Evolutionary conservation across 2,113 vertebrate genomes (phyloP).

Genomic region (Cercocebus atys): DNA sequence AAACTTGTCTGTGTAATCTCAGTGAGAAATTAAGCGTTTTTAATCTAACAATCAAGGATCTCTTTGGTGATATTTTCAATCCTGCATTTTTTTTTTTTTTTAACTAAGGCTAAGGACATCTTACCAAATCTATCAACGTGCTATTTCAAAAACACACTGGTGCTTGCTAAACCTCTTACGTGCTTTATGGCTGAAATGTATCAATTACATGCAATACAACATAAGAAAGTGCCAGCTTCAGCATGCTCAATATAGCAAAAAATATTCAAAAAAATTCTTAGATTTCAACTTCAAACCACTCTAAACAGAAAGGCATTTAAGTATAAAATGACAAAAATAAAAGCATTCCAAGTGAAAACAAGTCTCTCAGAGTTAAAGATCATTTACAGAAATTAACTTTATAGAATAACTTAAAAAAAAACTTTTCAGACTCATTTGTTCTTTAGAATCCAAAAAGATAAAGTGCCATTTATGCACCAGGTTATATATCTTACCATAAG

Average conservation of each 20-base stretch:
- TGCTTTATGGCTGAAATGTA: not conserved
- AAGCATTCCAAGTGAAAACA: slow-evolving; percentile 3
- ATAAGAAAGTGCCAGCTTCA: not conserved
- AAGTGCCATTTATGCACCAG: not conserved
- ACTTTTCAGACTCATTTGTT: not conserved
- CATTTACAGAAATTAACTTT: not conserved
- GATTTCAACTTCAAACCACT: slow-evolving; percentile 28
- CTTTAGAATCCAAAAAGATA: not conserved
- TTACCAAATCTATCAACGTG: slow-evolving; percentile 19
- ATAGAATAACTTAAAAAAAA: not conserved
- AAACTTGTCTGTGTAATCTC: slow-evolving; percentile 68
- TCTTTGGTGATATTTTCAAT: not conserved
- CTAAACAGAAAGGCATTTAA: not conserved
- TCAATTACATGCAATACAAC: slow-evolving; percentile 9
- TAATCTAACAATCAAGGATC: slow-evolving; percentile 14
- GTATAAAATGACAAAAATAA: not conserved
- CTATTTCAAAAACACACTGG: slow-evolving; percentile 26
- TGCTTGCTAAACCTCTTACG: not conserved
- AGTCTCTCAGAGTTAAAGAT: not conserved
- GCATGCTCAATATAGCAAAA: not conserved
- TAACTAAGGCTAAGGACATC: not conserved
- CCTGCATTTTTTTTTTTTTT: not conserved
- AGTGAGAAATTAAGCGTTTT: slow-evolving; percentile 42
- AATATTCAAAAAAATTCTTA: not conserved
- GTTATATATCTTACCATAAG: not conserved